Conservation (phyloP, 2,888 invertebrate species). For the Melanotus villosus region DNA sequence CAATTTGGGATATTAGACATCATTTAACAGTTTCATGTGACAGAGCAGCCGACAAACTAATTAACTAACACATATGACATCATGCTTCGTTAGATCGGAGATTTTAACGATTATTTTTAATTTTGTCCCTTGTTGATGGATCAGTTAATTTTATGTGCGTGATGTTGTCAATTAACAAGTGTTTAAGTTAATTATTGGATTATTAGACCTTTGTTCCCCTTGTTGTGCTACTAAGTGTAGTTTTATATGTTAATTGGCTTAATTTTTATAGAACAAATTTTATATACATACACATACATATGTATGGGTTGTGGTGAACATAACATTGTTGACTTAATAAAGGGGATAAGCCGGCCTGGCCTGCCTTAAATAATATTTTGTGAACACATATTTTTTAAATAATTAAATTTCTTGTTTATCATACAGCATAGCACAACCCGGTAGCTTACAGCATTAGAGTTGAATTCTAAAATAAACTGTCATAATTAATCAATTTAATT, state of each 20-base stretch:
- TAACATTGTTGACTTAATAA: too few relatives aligned
- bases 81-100: slow-evolving; percentile 59
- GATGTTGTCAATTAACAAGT: slow-evolving; percentile 65
- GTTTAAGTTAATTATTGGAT: slow-evolving; percentile 65
- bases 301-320: too few relatives aligned
- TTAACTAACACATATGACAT: slow-evolving; percentile 62
- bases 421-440: too few relatives aligned
- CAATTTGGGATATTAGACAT: slow-evolving; percentile 41
- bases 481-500: slow-evolving; percentile 22
- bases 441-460: too few relatives aligned
- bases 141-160: slow-evolving; percentile 63
- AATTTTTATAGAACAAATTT: slow-evolving; percentile 35
- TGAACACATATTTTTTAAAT: too few relatives aligned
- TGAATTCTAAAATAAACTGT: background rate
- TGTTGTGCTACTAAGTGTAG: slow-evolving; percentile 32
- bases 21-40: slow-evolving; percentile 41
- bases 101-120: slow-evolving; percentile 57
- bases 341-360: too few relatives aligned
- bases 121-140: slow-evolving; percentile 54
- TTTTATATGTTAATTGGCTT: slow-evolving; percentile 35
- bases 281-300: too few relatives aligned
- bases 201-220: slow-evolving; percentile 41
- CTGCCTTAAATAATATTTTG: too few relatives aligned
- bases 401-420: too few relatives aligned
- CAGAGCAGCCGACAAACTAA: slow-evolving; percentile 58